Conservation (phyloP, 2,797 vertebrate genomes). For the Ctenopoma multispine region DNA sequence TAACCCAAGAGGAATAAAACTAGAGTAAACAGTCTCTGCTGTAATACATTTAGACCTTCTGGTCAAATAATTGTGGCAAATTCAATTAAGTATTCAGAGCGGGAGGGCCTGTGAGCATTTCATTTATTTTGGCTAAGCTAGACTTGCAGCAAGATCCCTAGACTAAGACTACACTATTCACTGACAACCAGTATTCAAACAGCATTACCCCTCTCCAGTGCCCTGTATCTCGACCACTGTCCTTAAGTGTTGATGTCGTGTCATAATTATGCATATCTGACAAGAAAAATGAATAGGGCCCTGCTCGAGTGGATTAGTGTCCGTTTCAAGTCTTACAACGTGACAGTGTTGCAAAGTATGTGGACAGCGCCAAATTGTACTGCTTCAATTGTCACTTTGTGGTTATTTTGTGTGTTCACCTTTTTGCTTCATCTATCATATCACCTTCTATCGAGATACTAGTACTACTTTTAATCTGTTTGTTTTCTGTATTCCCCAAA, state of each 20-base stretch:
- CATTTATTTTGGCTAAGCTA: slow-evolving; percentile 33
- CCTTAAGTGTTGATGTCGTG: slow-evolving; percentile 56
- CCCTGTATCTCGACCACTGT: slow-evolving; percentile 16
- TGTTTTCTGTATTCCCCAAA: slow-evolving; percentile 33
- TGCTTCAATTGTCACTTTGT: not conserved
- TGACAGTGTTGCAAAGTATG: not conserved
- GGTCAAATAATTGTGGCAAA: slow-evolving; percentile 55
- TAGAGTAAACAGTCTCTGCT: slow-evolving; percentile 39
- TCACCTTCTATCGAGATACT: not conserved
- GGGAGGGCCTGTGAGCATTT: slow-evolving; percentile 32
- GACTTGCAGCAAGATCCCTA: slow-evolving; percentile 3
- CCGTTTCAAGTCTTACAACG: not conserved
- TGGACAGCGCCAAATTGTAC: not conserved
- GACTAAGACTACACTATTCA: not conserved
- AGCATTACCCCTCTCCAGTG: not conserved
- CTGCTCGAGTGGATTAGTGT: no score
- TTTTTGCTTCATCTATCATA: not conserved
- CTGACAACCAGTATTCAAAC: slow-evolving; percentile 2
- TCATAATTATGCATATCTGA: not conserved
- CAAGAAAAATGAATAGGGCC: not conserved
- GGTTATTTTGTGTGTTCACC: not conserved
- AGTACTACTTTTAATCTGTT: not conserved
- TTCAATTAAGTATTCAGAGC: slow-evolving; percentile 48
- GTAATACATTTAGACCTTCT: slow-evolving; percentile 46
- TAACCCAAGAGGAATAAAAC: slow-evolving; percentile 56